These are phyloP conservation scores for Lanius collurio DNA, from an alignment of 2,113 vertebrate species.

Conservation along the genomic window DNA sequence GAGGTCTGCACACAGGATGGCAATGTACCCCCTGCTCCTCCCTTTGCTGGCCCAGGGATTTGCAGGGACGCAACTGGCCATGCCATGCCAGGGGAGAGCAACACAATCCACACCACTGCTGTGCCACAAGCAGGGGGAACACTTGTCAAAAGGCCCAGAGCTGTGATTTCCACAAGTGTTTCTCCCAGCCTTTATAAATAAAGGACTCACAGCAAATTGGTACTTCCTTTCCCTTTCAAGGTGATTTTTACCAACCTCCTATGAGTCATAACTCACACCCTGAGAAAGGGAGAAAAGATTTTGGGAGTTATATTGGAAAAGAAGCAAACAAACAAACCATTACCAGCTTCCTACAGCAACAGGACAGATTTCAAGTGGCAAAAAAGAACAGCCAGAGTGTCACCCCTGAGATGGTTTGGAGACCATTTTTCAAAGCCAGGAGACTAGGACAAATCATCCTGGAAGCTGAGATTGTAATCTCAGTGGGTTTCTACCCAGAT, in stretches of 20 bases:
- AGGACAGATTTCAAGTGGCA: background rate
- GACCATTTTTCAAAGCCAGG: constrained; percentile 4
- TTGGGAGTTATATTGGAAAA: background rate
- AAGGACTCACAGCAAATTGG: background rate
- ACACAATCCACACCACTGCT: background rate
- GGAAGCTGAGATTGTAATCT: background rate
- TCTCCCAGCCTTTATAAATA: background rate
- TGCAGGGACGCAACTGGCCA: accelerated
- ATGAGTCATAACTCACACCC: background rate
- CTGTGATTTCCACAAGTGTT: background rate
- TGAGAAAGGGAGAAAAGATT: constrained; percentile 6
- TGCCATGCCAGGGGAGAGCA: background rate
- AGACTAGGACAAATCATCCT: background rate
- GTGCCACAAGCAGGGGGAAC: accelerated
- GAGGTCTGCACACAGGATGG: background rate
- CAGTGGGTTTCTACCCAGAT: background rate
- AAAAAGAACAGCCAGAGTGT: background rate
- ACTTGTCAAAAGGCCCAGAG: background rate
- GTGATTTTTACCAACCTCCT: constrained; percentile 6
- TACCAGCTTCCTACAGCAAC: background rate
- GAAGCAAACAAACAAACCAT: constrained; percentile 4
- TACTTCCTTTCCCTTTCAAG: background rate
- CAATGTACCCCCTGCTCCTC: background rate
- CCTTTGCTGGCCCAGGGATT: background rate
- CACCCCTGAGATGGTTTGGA: background rate